Evolutionary conservation across 2,888 invertebrate genomes (phyloP).

Genomic region (Zelleria hepariella): DNA sequence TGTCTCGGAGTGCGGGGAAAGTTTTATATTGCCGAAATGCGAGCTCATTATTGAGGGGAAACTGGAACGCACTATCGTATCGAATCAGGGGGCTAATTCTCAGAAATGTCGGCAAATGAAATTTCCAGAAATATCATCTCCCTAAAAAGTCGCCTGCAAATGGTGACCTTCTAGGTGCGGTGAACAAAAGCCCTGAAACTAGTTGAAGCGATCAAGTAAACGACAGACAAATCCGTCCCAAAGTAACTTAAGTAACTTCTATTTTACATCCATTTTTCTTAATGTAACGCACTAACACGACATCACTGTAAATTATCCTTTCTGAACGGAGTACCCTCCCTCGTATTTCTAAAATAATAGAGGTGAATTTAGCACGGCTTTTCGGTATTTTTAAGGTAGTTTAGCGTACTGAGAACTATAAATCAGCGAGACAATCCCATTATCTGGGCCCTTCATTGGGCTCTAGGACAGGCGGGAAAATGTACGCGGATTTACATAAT

Average conservation of each 20-base stretch:
- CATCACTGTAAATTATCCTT: background rate
- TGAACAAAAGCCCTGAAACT: too few relatives aligned
- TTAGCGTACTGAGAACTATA: background rate
- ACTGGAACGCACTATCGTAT: too few relatives aligned
- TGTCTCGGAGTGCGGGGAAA: background rate
- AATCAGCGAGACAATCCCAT: background rate
- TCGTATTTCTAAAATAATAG: background rate
- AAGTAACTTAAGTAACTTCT: background rate
- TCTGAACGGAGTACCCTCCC: background rate
- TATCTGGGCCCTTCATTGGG: background rate
- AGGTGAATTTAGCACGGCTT: background rate
- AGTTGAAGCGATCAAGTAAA: background rate
- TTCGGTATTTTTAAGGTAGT: background rate
- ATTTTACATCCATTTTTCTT: background rate
- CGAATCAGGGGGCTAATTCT: too few relatives aligned
- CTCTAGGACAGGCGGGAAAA: background rate
- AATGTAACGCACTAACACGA: background rate
- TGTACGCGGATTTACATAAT: background rate
- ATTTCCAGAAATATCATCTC: background rate
- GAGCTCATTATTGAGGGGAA: too few relatives aligned
- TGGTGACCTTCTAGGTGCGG: background rate
- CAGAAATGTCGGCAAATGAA: too few relatives aligned
- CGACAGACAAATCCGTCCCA: background rate
- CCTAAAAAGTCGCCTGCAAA: background rate
- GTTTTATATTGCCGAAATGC: background rate